A percentile compares a stretch with the other conserved stretches of the same genome.
phyloP scores from a whole-genome alignment of 2,113 vertebrate species.

The Tetrao urogallus region DNA sequence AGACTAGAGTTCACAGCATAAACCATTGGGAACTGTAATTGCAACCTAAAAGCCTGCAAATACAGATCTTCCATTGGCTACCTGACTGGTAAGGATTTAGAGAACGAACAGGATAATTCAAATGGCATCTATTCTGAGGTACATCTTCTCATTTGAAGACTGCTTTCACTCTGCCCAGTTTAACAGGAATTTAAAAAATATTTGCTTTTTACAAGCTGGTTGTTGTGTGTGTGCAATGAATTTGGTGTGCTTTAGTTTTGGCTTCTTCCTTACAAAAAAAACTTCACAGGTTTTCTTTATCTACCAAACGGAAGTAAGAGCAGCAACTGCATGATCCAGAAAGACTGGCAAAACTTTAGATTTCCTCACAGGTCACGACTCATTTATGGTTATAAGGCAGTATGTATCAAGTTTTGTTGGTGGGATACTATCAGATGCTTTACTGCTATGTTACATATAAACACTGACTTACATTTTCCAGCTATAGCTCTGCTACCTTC shows the following conservation, averaged over 20 bases:
- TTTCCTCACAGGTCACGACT: not conserved
- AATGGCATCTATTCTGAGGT: not conserved
- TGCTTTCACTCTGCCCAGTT: not conserved
- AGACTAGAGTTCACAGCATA: not conserved
- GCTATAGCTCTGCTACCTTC: not conserved
- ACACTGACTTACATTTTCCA: not conserved
- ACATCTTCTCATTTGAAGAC: not conserved
- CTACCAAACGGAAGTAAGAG: not conserved
- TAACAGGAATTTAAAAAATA: not conserved
- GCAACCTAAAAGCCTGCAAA: not conserved
- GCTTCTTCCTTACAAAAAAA: not conserved
- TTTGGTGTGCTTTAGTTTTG: not conserved
- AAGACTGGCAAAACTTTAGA: not conserved
- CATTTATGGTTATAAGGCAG: not conserved
- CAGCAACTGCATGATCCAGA: not conserved
- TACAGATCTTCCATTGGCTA: not conserved
- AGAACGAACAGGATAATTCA: fast-evolving
- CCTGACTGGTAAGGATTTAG: fast-evolving
- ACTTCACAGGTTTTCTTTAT: not conserved
- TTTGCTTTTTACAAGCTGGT: not conserved
- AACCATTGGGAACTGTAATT: not conserved
- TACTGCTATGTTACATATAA: not conserved
- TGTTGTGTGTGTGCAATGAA: fast-evolving
- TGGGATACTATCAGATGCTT: not conserved
- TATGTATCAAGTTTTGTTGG: not conserved